These are phyloP conservation scores for Mystacides longicornis DNA, from an alignment of 2,888 invertebrate species.

Conservation along the genomic window DNA sequence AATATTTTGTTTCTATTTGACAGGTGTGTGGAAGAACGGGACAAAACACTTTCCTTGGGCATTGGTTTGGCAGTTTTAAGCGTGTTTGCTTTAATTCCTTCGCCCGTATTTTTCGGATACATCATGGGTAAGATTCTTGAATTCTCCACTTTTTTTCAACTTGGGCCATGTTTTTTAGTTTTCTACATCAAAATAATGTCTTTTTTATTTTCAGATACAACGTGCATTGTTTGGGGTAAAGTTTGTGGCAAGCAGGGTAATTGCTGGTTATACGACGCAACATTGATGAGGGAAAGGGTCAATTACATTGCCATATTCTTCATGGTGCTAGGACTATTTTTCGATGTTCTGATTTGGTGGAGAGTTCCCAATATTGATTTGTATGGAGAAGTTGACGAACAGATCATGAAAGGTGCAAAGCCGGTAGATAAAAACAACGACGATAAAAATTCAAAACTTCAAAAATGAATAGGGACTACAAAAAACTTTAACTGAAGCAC, in stretches of 20 bases:
- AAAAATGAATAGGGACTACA: too few species aligned
- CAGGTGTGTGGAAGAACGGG: slow-evolving; percentile 65
- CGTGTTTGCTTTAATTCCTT: slow-evolving; percentile 65
- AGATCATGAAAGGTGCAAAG: neutral
- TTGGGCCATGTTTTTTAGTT: neutral
- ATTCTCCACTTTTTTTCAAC: neutral
- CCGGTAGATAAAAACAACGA: neutral
- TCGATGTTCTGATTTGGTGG: slow-evolving; percentile 61
- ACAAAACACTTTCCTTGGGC: slow-evolving; percentile 65
- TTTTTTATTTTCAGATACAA: slow-evolving; percentile 41
- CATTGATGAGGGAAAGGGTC: slow-evolving; percentile 44
- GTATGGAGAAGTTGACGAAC: slow-evolving; percentile 45
- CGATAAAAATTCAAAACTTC: too few species aligned
- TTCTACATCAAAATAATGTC: neutral
- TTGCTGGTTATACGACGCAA: slow-evolving; percentile 67
- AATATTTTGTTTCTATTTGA: too few species aligned
- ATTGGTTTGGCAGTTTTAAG: slow-evolving; percentile 61
- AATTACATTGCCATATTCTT: slow-evolving; percentile 61
- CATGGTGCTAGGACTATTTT: slow-evolving; percentile 54
- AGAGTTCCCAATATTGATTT: slow-evolving; percentile 60
- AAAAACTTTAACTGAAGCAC: too few species aligned
- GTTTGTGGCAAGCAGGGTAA: slow-evolving; percentile 62
- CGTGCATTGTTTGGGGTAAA: slow-evolving; percentile 67
- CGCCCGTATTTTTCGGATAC: slow-evolving; percentile 68
- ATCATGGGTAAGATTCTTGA: slow-evolving; percentile 48